A percentile compares a stretch with the other conserved stretches of the same genome.
phyloP scores from a whole-genome alignment of 2,797 vertebrate species.

The Oreochromis mossambicus region DNA sequence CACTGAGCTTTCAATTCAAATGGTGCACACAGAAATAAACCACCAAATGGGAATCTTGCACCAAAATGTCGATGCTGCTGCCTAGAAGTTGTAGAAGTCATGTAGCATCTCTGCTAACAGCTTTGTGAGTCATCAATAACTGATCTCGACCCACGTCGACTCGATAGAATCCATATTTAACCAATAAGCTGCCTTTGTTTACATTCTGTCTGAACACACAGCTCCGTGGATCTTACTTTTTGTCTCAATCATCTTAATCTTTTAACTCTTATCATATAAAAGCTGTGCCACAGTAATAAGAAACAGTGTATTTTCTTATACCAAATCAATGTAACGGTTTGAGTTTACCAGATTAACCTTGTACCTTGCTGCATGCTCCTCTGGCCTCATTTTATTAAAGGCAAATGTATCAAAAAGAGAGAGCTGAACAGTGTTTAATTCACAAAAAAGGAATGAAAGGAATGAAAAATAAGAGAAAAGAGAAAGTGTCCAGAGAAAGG shows the following conservation, averaged over 20 bases:
- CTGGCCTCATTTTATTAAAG: not conserved
- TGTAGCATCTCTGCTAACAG: not conserved
- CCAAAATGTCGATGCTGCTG: not conserved
- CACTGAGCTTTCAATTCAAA: not conserved
- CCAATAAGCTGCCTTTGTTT: accelerated
- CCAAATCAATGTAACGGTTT: not conserved
- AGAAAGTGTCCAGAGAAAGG: constrained; percentile 19
- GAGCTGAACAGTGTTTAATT: not conserved
- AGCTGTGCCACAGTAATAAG: not conserved
- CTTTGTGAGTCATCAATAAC: not conserved
- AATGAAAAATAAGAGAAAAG: not conserved
- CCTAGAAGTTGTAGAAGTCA: not conserved
- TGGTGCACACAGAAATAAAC: not conserved
- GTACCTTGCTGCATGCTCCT: not conserved
- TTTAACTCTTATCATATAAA: not conserved
- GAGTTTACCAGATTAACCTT: not conserved
- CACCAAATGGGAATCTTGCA: not conserved
- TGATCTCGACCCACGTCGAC: not conserved
- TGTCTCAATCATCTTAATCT: not conserved
- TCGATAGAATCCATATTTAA: not conserved
- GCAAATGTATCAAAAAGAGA: not conserved
- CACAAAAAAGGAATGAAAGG: not conserved
- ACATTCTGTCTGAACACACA: not conserved
- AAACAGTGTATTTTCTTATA: not conserved
- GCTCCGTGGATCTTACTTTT: not conserved